phyloP scores from a whole-genome alignment of 2,888 invertebrate genomes.

The Emesis furor region DNA sequence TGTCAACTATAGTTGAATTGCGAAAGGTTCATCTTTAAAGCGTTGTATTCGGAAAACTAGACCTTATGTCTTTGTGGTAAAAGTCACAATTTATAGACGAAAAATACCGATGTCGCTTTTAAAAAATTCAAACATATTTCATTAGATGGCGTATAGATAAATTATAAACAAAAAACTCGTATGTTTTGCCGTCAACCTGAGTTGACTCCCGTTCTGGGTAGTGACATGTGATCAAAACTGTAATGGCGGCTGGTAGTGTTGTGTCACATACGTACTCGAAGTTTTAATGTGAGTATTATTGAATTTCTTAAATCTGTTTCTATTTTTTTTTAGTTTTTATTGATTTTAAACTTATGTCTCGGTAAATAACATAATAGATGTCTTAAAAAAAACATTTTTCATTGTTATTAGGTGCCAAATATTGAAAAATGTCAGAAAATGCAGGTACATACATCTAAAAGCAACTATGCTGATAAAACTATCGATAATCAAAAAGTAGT shows the following conservation, averaged over 20 bases:
- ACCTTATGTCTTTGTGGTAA: not conserved
- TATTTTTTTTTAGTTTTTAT: no score
- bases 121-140: not conserved
- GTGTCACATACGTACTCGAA: not conserved
- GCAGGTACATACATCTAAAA: slow-evolving; percentile 16
- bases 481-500: slow-evolving; percentile 17
- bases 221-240: slow-evolving; percentile 5
- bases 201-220: not conserved
- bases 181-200: slow-evolving; percentile 8
- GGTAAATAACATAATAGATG: no score
- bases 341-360: no score
- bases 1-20: not conserved
- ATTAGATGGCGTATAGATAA: slow-evolving; percentile 2
- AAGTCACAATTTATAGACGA: not conserved
- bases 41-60: not conserved
- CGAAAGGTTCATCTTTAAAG: not conserved
- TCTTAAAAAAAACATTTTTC: not conserved
- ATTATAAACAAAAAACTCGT: not conserved
- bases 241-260: slow-evolving; percentile 24
- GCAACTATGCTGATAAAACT: not conserved
- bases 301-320: not conserved
- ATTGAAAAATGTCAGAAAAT: slow-evolving; percentile 10
- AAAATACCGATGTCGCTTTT: not conserved
- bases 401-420: slow-evolving; percentile 15
- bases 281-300: not conserved